Conservation (phyloP, 2,888 invertebrate species). For the Chelonus formosanus region DNA sequence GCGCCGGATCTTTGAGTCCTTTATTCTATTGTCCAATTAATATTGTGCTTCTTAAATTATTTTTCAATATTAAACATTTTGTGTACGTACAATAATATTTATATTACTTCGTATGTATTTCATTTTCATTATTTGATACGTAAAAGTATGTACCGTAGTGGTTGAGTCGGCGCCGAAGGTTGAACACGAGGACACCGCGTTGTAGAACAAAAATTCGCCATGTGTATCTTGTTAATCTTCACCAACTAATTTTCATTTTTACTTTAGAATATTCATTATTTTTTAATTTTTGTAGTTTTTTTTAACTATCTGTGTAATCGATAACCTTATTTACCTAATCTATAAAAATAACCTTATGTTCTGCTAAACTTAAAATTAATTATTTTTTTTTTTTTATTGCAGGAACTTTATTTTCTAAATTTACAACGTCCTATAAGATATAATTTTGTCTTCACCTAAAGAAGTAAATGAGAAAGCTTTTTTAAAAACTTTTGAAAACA, state of each 20-base stretch:
- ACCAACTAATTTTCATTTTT: not conserved
- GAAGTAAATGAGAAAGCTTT: too few species aligned
- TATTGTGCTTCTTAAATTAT: conserved; percentile 5
- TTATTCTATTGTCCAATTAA: conserved; percentile 7
- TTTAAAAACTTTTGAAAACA: too few species aligned
- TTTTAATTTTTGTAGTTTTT: not conserved
- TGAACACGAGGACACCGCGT: conserved; percentile 13
- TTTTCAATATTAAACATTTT: too few species aligned
- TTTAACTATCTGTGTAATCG: too few species aligned
- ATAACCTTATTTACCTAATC: too few species aligned
- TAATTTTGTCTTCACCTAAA: too few species aligned
- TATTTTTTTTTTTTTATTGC: too few species aligned
- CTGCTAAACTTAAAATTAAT: too few species aligned
- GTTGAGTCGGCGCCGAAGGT: not conserved
- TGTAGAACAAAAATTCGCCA: conserved; percentile 13
- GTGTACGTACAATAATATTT: not conserved
- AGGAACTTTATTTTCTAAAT: too few species aligned
- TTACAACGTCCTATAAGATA: too few species aligned
- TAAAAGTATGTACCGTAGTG: not conserved
- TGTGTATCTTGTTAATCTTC: not conserved
- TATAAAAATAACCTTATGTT: too few species aligned
- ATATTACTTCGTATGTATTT: too few species aligned
- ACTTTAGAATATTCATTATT: not conserved
- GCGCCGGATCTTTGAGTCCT: conserved; percentile 24
- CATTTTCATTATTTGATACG: not conserved